Evolutionary conservation across 2,888 invertebrate genomes (phyloP).

Genomic region (Dicranocentrus wangi): DNA sequence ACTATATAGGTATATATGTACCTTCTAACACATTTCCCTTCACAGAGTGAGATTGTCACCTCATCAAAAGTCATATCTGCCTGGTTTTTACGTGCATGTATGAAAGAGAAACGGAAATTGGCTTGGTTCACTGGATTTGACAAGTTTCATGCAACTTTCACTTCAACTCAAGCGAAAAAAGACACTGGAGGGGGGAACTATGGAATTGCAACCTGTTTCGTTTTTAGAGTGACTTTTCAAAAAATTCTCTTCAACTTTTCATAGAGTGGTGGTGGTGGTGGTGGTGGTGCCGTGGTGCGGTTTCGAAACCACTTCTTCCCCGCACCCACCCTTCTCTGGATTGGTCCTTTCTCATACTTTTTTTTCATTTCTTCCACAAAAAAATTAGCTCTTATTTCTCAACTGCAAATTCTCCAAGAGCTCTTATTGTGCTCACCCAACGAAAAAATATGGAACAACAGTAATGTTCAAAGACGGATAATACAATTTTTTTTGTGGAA

Average conservation of each 20-base stretch:
- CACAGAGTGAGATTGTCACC: slow-evolving; percentile 44
- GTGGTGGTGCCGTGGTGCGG: too few species aligned
- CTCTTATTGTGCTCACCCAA: slow-evolving; percentile 26
- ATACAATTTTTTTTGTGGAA: slow-evolving; percentile 6
- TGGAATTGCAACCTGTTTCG: slow-evolving; percentile 29
- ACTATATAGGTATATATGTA: neutral
- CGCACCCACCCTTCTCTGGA: neutral
- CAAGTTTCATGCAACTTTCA: slow-evolving; percentile 45
- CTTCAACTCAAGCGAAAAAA: slow-evolving; percentile 27
- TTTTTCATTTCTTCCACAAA: neutral
- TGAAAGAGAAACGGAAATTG: slow-evolving; percentile 53
- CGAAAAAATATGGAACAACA: slow-evolving; percentile 42
- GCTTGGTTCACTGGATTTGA: slow-evolving; percentile 54
- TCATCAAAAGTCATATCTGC: slow-evolving; percentile 53
- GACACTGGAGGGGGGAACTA: neutral
- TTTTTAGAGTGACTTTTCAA: neutral
- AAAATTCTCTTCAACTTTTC: neutral
- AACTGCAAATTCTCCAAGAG: slow-evolving; percentile 12
- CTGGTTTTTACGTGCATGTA: slow-evolving; percentile 6
- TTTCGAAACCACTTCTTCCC: neutral
- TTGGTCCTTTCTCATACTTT: neutral
- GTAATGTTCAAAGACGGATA: slow-evolving; percentile 21
- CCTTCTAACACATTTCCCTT: neutral
- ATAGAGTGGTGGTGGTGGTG: too few species aligned
- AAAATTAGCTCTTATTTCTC: neutral